Conservation (phyloP, 2,113 vertebrate genomes). For the Epinephelus lanceolatus region DNA sequence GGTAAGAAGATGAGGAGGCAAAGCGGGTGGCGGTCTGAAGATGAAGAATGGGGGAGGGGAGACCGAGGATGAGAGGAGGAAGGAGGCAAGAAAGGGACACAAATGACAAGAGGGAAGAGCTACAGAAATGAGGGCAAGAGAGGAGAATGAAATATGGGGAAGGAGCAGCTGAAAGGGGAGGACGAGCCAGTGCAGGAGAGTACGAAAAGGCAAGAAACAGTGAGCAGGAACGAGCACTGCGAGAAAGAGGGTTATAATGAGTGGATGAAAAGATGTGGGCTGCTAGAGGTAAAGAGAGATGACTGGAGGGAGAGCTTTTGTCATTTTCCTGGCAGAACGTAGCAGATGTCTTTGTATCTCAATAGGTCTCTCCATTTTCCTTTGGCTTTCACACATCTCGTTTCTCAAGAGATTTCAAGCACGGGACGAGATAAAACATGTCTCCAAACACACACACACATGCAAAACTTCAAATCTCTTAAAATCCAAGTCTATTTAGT, state of each 20-base stretch:
- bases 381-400: constrained; percentile 40
- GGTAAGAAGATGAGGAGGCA: constrained; percentile 25
- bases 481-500: background rate
- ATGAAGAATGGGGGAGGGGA: constrained; percentile 38
- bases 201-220: background rate
- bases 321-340: constrained; percentile 63
- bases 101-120: constrained; percentile 46
- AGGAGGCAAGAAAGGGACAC: constrained; percentile 25
- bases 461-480: background rate
- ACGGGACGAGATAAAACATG: constrained; percentile 2
- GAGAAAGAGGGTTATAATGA: constrained; percentile 44
- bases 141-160: constrained; percentile 44
- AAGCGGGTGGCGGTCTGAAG: constrained; percentile 32
- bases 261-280: constrained; percentile 64
- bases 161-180: constrained; percentile 10
- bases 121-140: constrained; percentile 47
- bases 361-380: constrained; percentile 51
- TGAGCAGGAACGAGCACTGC: constrained; percentile 1
- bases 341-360: constrained; percentile 62
- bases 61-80: constrained; percentile 15
- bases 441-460: background rate
- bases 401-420: constrained; percentile 44
- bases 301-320: constrained; percentile 73
- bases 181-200: background rate
- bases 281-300: constrained; percentile 64